A percentile compares a stretch with the other conserved stretches of the same genome.
Evolutionary conservation across 30 jellyfish, hydroid and myxozoan species (phyloP).

Genomic region (Chironex yamaguchii): DNA sequence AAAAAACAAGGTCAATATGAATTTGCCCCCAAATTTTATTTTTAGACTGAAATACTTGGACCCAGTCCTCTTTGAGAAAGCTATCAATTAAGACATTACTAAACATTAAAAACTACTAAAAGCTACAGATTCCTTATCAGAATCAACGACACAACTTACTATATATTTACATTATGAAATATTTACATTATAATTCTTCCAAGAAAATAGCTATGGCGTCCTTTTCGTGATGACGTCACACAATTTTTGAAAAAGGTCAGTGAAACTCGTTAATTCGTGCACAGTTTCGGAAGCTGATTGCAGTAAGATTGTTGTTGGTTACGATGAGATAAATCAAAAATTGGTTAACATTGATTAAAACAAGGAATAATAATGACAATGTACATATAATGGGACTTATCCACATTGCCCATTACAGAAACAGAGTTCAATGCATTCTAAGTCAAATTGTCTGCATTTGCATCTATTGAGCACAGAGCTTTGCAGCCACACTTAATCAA

Average conservation of each 20-base stretch:
- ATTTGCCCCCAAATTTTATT: background rate
- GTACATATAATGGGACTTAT: too few species aligned
- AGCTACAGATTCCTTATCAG: background rate
- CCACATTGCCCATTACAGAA: slow-evolving; percentile 30
- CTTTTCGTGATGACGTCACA: slow-evolving; percentile 1
- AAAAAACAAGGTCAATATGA: slow-evolving; percentile 1
- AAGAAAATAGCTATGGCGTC: too few species aligned
- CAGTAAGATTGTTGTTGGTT: too few species aligned
- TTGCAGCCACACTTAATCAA: slow-evolving; percentile 66
- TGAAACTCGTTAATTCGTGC: too few species aligned
- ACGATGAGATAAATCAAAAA: too few species aligned
- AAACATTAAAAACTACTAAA: background rate
- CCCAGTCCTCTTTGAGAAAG: background rate
- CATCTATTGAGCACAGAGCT: slow-evolving; percentile 22
- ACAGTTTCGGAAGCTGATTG: too few species aligned
- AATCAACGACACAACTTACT: too few species aligned
- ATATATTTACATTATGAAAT: too few species aligned
- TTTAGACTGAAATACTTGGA: slow-evolving; percentile 26
- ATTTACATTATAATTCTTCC: too few species aligned
- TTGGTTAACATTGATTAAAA: too few species aligned
- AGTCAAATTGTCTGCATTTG: slow-evolving; percentile 48
- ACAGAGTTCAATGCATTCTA: slow-evolving; percentile 21
- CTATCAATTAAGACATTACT: slow-evolving; percentile 3
- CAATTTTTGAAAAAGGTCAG: background rate
- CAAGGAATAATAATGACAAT: too few species aligned